Evolutionary conservation across 2,888 invertebrate genomes (phyloP).

Genomic region (Magallana nippona): DNA sequence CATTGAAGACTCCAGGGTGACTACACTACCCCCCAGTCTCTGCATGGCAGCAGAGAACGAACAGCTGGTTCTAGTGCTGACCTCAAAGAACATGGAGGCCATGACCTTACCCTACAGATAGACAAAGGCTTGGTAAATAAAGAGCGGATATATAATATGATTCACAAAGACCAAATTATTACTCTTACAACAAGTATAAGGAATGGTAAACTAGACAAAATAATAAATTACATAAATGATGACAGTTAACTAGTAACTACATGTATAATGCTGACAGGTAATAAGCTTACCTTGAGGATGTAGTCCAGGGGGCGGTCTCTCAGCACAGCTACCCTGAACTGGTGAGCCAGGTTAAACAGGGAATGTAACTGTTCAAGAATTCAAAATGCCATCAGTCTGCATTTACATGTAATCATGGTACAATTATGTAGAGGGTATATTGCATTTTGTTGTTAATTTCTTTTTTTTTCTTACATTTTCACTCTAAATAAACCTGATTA

Average conservation of each 20-base stretch:
- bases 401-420: background rate
- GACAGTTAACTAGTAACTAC: too few relatives aligned
- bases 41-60: conserved; percentile 99
- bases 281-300: conserved; percentile 84
- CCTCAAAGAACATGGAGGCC: conserved; percentile 98
- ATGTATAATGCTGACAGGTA: too few relatives aligned
- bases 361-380: conserved; percentile 85
- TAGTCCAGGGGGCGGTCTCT: conserved; percentile 92
- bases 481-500: too few relatives aligned
- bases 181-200: too few relatives aligned
- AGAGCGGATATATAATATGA: background rate
- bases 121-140: background rate
- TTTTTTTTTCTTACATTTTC: too few relatives aligned
- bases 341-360: conserved; percentile 95
- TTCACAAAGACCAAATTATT: background rate
- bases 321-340: conserved; percentile 88
- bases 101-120: conserved; percentile 90
- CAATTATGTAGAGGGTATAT: background rate
- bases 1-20: conserved; percentile 92
- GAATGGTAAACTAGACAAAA: too few relatives aligned
- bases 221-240: too few relatives aligned
- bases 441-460: too few relatives aligned
- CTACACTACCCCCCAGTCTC: conserved; percentile 94
- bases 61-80: conserved; percentile 96
- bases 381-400: background rate